These are phyloP conservation scores for Drosophila lini DNA, from an alignment of 1,140 invertebrate species.

Conservation along the genomic window DNA sequence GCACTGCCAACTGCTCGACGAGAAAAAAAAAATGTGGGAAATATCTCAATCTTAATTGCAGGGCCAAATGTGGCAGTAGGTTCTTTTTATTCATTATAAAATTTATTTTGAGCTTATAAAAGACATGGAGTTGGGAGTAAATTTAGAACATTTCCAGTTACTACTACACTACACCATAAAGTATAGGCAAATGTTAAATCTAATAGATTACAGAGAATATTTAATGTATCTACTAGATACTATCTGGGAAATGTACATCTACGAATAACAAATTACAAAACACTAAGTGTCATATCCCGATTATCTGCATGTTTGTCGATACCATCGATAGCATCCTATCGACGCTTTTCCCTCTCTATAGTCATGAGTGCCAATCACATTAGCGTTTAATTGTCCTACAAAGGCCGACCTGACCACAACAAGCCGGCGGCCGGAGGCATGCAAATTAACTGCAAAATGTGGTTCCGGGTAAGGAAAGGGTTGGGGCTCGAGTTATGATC, in stretches of 20 bases:
- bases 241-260: too few relatives aligned
- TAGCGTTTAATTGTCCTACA: constrained; percentile 46
- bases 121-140: too few relatives aligned
- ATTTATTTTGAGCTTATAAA: constrained; percentile 20
- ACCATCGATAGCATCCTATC: background rate
- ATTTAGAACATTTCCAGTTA: background rate
- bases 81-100: constrained; percentile 20
- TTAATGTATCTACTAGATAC: too few relatives aligned
- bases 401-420: constrained; percentile 43
- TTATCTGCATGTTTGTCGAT: background rate
- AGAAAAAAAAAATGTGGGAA: constrained; percentile 6
- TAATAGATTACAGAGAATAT: too few relatives aligned
- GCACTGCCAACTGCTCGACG: constrained; percentile 27
- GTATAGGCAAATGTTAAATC: too few relatives aligned
- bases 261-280: too few relatives aligned
- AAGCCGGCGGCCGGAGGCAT: constrained; percentile 27
- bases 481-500: constrained; percentile 5
- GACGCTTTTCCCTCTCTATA: background rate
- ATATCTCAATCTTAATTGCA: constrained; percentile 64
- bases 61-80: constrained; percentile 28
- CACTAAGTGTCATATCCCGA: too few relatives aligned
- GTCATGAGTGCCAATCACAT: constrained; percentile 41
- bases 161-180: too few relatives aligned
- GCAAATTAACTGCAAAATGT: constrained; percentile 53
- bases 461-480: background rate